Conservation (phyloP, 2,888 invertebrate species). For the Chymomyza fuscimana region DNA sequence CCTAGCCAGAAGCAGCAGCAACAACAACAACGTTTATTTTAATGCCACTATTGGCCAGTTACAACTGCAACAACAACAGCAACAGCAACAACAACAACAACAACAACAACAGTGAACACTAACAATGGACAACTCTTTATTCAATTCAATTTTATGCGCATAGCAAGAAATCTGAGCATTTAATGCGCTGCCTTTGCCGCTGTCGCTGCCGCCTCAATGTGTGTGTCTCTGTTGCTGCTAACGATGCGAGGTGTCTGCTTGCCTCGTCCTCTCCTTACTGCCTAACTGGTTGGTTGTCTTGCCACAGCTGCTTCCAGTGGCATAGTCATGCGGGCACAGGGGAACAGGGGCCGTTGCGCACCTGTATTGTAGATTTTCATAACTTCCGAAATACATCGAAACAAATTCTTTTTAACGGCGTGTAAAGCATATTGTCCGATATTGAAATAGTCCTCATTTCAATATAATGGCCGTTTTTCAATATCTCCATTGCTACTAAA, state of each 20-base stretch:
- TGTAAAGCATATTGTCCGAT: no score
- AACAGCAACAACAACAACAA: neutral
- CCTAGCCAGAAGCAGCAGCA: slow-evolving; percentile 42
- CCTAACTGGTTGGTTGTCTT: slow-evolving; percentile 8
- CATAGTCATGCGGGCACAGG: no score
- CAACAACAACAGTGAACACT: slow-evolving; percentile 11
- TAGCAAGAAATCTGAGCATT: slow-evolving; percentile 66
- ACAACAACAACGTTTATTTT: slow-evolving; percentile 31
- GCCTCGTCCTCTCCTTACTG: neutral
- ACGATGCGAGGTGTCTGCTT: slow-evolving; percentile 9
- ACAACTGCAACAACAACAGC: neutral
- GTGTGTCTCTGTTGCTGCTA: no score
- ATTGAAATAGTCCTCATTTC: no score
- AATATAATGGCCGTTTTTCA: no score
- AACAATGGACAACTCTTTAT: slow-evolving; percentile 64
- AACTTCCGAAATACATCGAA: no score
- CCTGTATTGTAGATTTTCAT: no score
- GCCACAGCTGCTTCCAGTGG: slow-evolving; percentile 40
- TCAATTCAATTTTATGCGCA: slow-evolving; percentile 66
- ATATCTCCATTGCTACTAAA: no score
- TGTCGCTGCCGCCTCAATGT: neutral
- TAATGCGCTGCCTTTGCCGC: slow-evolving; percentile 48
- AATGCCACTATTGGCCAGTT: slow-evolving; percentile 6
- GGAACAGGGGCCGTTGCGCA: no score
- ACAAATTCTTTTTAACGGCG: no score